Conservation (phyloP, 1,140 invertebrate species). For the Sitophilus oryzae region DNA sequence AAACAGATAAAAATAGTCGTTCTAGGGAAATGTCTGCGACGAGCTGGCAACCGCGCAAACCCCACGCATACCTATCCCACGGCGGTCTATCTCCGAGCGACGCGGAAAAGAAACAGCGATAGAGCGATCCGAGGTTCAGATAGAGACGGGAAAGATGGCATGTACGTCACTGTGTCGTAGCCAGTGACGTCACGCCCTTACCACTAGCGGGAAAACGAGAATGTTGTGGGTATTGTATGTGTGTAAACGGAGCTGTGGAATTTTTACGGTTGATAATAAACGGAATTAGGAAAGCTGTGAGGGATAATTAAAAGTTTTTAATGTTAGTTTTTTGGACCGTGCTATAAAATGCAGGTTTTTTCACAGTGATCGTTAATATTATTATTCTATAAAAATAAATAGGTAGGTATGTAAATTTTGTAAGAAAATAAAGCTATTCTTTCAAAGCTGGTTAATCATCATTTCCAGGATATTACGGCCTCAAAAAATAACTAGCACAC, state of each 20-base stretch:
- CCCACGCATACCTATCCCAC: not conserved
- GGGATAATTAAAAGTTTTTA: not conserved
- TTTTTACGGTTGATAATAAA: constrained; percentile 2
- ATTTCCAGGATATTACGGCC: no score
- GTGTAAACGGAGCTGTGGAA: constrained; percentile 5
- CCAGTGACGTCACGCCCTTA: constrained; percentile 5
- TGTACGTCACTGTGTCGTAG: constrained; percentile 11
- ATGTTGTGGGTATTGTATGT: no score
- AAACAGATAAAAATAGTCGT: no score
- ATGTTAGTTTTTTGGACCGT: not conserved
- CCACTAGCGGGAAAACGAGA: no score
- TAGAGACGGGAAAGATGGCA: not conserved
- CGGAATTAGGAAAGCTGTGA: not conserved
- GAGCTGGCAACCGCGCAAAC: not conserved
- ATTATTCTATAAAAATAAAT: no score
- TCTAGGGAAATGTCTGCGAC: not conserved
- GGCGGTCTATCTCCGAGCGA: not conserved
- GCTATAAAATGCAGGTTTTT: not conserved
- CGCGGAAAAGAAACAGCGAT: not conserved
- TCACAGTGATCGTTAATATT: no score
- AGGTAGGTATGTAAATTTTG: no score
- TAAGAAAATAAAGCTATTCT: no score
- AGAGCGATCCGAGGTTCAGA: not conserved
- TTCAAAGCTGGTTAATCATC: no score
- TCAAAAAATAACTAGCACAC: no score